Percentiles rank a stretch among this genome's conserved stretches.
These are phyloP conservation scores for Ennomos erosarius DNA, from an alignment of 2,888 invertebrate species.

Conservation along the genomic window DNA sequence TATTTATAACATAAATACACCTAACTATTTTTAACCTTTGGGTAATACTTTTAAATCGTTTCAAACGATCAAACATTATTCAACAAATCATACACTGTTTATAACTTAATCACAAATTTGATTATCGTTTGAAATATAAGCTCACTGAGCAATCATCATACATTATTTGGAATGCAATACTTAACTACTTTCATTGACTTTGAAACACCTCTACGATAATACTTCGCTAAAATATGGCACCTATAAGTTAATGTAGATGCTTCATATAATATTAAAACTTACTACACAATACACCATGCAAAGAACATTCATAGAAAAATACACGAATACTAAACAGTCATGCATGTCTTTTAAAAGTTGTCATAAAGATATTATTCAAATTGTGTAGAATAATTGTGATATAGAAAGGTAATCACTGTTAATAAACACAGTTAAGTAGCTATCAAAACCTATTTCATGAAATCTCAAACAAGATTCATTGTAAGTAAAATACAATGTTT, in stretches of 20 bases:
- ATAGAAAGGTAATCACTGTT: slow-evolving; percentile 15
- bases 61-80: slow-evolving; percentile 53
- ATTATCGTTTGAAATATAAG: slow-evolving; percentile 22
- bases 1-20: not conserved
- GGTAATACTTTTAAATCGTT: slow-evolving; percentile 54
- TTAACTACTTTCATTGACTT: slow-evolving; percentile 16
- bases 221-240: slow-evolving; percentile 49
- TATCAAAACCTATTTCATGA: slow-evolving; percentile 35
- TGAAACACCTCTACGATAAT: slow-evolving; percentile 37
- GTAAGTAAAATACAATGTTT: slow-evolving; percentile 32
- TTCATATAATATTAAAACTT: slow-evolving; percentile 38
- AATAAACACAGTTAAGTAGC: slow-evolving; percentile 21
- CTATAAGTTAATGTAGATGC: slow-evolving; percentile 42
- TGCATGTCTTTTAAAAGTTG: slow-evolving; percentile 23
- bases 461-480: slow-evolving; percentile 24
- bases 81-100: slow-evolving; percentile 1
- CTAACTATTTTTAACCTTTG: not conserved
- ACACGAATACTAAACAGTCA: slow-evolving; percentile 47
- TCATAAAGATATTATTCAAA: slow-evolving; percentile 9
- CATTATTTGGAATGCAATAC: slow-evolving; percentile 63
- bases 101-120: slow-evolving; percentile 10
- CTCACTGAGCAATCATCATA: slow-evolving; percentile 20
- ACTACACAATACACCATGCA: slow-evolving; percentile 34
- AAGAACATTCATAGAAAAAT: slow-evolving; percentile 72
- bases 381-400: slow-evolving; percentile 3